phyloP scores from a whole-genome alignment of 2,113 vertebrate species.

The Zonotrichia leucophrys region DNA sequence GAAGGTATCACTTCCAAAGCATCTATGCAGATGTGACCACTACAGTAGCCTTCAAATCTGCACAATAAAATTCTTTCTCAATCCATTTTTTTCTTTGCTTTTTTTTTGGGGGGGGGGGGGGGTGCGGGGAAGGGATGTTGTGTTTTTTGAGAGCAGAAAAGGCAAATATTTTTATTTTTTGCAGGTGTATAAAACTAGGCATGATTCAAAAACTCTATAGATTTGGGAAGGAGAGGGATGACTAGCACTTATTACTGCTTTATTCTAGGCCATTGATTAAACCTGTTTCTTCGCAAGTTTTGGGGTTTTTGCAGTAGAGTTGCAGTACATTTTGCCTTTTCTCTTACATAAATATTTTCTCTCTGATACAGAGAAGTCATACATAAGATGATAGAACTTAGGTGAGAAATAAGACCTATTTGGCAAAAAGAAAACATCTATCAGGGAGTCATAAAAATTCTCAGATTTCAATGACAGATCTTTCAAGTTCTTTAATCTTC shows the following conservation, averaged over 20 bases:
- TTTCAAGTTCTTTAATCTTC: neutral
- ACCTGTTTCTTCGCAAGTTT: neutral
- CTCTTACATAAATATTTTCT: neutral
- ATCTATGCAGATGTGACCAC: neutral
- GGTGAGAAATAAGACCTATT: neutral
- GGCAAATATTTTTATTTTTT: neutral
- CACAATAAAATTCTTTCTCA: neutral
- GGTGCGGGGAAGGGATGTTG: too few species aligned
- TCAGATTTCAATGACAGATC: neutral
- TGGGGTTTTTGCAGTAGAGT: neutral
- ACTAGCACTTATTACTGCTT: neutral
- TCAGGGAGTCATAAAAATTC: neutral
- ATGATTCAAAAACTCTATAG: neutral
- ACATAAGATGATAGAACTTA: neutral
- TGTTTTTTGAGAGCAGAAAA: neutral
- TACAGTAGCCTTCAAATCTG: neutral
- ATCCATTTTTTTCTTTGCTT: too few species aligned
- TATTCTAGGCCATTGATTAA: neutral
- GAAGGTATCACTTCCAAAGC: neutral
- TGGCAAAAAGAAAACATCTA: neutral
- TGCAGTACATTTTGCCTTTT: neutral
- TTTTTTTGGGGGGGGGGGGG: rapidly evolving
- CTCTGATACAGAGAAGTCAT: neutral
- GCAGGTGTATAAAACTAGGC: neutral
- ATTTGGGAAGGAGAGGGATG: neutral